Conservation (phyloP, 2,888 invertebrate species). For the Arctia plantaginis region DNA sequence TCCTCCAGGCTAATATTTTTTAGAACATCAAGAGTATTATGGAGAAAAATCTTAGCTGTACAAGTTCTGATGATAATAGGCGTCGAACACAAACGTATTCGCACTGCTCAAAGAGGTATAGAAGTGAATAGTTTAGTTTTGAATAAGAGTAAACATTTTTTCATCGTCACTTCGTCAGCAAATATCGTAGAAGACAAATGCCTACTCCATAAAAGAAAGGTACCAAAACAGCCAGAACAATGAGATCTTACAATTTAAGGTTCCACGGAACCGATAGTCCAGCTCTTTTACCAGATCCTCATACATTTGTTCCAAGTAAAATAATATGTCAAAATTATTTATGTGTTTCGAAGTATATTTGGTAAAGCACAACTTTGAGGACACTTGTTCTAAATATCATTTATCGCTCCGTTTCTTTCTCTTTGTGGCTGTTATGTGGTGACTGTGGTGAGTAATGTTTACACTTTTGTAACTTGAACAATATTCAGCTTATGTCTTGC, state of each 20-base stretch:
- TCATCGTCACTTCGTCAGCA: too few species aligned
- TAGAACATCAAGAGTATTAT: too few species aligned
- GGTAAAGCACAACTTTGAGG: conserved; percentile 26
- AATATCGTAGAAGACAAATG: not conserved
- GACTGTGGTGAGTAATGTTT: conserved; percentile 2
- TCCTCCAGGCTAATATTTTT: too few species aligned
- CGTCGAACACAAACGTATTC: too few species aligned
- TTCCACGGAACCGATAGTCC: not conserved
- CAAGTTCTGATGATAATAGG: too few species aligned
- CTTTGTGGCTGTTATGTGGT: conserved; percentile 6
- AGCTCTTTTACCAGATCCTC: not conserved
- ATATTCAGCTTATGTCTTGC: conserved; percentile 1
- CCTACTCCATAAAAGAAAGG: not conserved
- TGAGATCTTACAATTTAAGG: not conserved
- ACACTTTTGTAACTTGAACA: conserved; percentile 4
- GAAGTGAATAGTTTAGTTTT: too few species aligned
- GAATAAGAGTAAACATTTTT: too few species aligned
- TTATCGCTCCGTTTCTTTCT: conserved; percentile 16
- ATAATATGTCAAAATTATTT: conserved; percentile 11
- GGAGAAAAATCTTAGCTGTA: too few species aligned
- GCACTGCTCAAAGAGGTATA: too few species aligned
- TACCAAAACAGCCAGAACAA: not conserved
- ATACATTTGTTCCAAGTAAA: conserved; percentile 18
- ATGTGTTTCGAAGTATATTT: conserved; percentile 18
- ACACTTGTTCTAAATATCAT: conserved; percentile 24